Percentiles rank a stretch among this genome's conserved stretches.
phyloP scores from a whole-genome alignment of 2,888 invertebrate genomes.

The Cryptophagus acutangulus region DNA sequence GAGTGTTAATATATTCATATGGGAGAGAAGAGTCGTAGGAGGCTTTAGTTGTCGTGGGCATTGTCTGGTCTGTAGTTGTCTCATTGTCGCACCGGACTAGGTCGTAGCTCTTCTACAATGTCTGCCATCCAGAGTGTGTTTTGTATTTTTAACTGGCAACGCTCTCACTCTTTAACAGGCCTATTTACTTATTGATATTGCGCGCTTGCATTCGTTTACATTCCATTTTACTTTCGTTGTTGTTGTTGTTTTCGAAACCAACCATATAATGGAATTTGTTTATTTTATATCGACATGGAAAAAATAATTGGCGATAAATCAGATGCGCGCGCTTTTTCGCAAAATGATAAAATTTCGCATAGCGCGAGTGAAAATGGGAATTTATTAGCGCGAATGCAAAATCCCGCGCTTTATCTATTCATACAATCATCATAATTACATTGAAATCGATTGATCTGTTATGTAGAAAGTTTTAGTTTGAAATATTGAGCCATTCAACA shows the following conservation, averaged over 20 bases:
- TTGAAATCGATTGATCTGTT: conserved; percentile 15
- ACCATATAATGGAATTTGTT: too few species aligned
- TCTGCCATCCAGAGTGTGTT: conserved; percentile 23
- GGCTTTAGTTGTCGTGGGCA: conserved; percentile 33
- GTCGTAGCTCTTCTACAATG: conserved; percentile 33
- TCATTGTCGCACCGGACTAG: conserved; percentile 32
- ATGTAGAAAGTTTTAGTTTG: conserved; percentile 21
- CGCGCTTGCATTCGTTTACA: background rate
- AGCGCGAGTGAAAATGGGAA: background rate
- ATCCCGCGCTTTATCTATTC: conserved; percentile 4
- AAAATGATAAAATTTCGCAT: background rate
- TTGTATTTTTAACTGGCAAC: conserved; percentile 28
- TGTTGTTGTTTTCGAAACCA: too few species aligned
- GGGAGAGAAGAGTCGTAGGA: conserved; percentile 33
- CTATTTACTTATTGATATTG: conserved; percentile 1
- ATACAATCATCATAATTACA: conserved; percentile 16
- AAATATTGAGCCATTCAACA: conserved; percentile 26
- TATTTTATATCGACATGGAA: too few species aligned
- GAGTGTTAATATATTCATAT: conserved; percentile 46
- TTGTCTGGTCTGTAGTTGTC: conserved; percentile 33
- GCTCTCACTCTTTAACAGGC: conserved; percentile 12
- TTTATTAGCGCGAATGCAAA: background rate
- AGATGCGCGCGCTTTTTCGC: too few species aligned
- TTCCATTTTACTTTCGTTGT: conserved; percentile 1
- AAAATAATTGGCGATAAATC: too few species aligned